Conservation (phyloP, 2,888 invertebrate genomes). For the Clusia tigrina region DNA sequence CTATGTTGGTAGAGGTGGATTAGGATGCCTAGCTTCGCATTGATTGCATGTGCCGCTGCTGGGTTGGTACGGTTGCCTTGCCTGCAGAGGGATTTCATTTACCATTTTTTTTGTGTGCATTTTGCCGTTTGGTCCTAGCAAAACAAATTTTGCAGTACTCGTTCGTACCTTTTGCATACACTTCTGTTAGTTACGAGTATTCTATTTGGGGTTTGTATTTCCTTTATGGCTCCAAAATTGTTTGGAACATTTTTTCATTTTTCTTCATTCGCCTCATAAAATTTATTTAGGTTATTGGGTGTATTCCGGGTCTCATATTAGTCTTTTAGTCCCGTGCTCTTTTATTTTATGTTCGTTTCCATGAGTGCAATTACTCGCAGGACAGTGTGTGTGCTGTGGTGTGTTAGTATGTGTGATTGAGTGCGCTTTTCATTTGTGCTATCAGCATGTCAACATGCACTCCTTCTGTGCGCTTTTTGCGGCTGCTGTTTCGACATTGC, state of each 20-base stretch:
- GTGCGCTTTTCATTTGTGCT: background rate
- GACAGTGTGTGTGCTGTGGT: background rate
- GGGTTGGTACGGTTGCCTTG: too few relatives aligned
- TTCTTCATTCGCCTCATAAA: background rate
- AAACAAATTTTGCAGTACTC: too few relatives aligned
- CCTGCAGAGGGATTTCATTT: too few relatives aligned
- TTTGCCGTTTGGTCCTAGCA: too few relatives aligned
- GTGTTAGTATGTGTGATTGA: background rate
- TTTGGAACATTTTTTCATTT: background rate
- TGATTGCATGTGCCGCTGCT: too few relatives aligned
- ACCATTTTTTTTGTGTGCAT: too few relatives aligned
- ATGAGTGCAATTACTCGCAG: constrained; percentile 10
- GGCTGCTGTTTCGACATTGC: background rate
- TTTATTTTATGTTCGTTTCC: constrained; percentile 2
- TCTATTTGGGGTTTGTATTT: too few relatives aligned
- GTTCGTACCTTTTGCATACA: too few relatives aligned
- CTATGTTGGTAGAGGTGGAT: too few relatives aligned
- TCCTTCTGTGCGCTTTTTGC: background rate
- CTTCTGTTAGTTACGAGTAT: too few relatives aligned
- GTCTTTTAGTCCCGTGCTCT: background rate
- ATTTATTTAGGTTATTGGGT: constrained; percentile 23
- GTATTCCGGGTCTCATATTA: background rate
- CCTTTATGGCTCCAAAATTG: background rate
- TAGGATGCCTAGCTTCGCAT: too few relatives aligned
- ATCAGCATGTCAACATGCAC: background rate